These are phyloP conservation scores for Sinocyclocheilus anshuiensis DNA, from an alignment of 2,113 vertebrate genomes.

Conservation along the genomic window DNA sequence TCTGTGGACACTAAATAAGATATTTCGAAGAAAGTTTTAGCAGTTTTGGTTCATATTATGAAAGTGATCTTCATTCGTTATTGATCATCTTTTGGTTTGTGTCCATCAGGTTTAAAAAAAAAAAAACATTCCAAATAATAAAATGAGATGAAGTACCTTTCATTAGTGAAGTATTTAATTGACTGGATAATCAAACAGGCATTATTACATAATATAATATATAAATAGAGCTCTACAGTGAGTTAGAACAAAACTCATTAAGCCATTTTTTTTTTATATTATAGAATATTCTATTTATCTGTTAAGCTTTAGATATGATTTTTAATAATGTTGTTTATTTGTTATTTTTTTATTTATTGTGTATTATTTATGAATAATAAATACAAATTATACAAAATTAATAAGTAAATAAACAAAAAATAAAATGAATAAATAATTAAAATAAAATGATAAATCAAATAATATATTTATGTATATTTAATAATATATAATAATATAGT, in stretches of 20 bases:
- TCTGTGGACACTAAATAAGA: not conserved
- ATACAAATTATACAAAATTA: too few relatives aligned
- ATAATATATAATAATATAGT: too few relatives aligned
- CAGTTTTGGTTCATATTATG: not conserved
- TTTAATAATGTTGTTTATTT: too few relatives aligned
- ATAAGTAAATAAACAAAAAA: too few relatives aligned
- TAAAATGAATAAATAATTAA: too few relatives aligned
- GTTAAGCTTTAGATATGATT: too few relatives aligned
- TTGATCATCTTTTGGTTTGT: not conserved
- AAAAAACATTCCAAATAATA: not conserved
- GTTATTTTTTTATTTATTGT: too few relatives aligned
- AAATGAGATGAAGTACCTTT: not conserved
- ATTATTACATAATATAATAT: not conserved
- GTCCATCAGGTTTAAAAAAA: not conserved
- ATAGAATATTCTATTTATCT: too few relatives aligned
- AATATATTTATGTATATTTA: too few relatives aligned
- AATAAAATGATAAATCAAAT: too few relatives aligned
- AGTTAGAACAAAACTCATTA: not conserved
- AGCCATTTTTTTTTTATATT: too few relatives aligned
- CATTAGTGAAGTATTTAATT: not conserved
- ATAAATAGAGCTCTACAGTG: not conserved
- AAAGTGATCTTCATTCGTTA: not conserved
- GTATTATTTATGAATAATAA: too few relatives aligned
- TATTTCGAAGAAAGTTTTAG: not conserved
- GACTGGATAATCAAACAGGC: not conserved